Conservation (phyloP, 1,140 invertebrate genomes). For the Ceratina australensis region DNA sequence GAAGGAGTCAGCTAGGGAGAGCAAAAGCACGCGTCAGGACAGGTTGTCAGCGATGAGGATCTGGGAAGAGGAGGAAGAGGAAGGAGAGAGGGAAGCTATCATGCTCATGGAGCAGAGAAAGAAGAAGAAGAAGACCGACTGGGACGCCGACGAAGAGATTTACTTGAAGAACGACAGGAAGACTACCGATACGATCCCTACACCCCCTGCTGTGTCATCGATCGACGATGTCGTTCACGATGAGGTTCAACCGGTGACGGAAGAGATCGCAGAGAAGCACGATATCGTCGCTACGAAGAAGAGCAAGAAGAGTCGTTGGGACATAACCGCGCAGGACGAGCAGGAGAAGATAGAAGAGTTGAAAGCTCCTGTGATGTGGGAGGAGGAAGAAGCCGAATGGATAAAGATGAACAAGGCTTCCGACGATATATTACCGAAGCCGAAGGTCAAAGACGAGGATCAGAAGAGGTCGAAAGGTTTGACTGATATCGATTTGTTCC, state of each 20-base stretch:
- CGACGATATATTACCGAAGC: too few relatives aligned
- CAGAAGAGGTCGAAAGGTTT: conserved; percentile 32
- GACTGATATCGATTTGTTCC: conserved; percentile 58
- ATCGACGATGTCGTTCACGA: background rate
- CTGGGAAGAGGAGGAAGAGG: conserved; percentile 77
- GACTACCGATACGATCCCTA: background rate
- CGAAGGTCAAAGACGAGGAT: conserved; percentile 24
- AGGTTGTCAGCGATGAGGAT: conserved; percentile 71
- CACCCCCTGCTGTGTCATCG: too few relatives aligned
- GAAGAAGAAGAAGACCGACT: conserved; percentile 57
- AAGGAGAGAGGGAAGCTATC: conserved; percentile 73
- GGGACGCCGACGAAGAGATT: conserved; percentile 61
- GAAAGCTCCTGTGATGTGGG: conserved; percentile 72
- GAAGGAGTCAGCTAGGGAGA: conserved; percentile 67
- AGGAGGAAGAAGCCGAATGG: conserved; percentile 72
- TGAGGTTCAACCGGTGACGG: background rate
- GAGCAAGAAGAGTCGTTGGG: conserved; percentile 70
- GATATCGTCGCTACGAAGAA: conserved; percentile 36
- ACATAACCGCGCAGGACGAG: conserved; percentile 66
- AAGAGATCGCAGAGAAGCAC: conserved; percentile 4
- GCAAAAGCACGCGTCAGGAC: conserved; percentile 65
- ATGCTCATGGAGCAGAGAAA: conserved; percentile 60
- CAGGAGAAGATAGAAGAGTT: conserved; percentile 63
- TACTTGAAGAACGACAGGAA: conserved; percentile 32
- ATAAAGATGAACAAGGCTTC: conserved; percentile 51